A percentile compares a stretch with the other conserved stretches of the same genome.
Conservation (phyloP, 1,140 invertebrate genomes). For the Prorops nasuta region DNA sequence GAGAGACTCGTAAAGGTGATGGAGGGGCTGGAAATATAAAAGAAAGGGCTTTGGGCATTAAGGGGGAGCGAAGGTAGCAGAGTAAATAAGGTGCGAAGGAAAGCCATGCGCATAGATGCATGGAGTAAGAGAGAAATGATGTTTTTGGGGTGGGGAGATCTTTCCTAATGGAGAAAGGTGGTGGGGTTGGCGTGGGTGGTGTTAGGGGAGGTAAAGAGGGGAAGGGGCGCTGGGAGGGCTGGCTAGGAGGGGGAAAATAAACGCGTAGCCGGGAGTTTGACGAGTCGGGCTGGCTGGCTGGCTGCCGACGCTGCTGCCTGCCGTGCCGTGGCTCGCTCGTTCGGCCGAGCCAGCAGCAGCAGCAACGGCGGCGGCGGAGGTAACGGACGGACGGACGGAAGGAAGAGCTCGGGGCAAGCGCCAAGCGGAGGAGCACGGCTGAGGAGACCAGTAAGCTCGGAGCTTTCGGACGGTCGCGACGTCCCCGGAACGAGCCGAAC, state of each 20-base stretch:
- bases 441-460: conserved; percentile 22
- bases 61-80: no score
- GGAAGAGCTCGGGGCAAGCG: neutral
- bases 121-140: no score
- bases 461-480: conserved; percentile 20
- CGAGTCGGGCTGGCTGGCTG: neutral
- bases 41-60: no score
- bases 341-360: no score
- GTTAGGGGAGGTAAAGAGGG: neutral
- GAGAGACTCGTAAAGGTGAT: neutral
- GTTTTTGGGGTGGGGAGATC: no score
- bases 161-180: no score
- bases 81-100: no score
- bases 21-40: neutral
- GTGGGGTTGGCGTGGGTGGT: neutral
- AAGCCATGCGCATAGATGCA: no score
- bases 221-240: neutral
- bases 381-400: neutral
- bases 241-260: neutral
- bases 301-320: neutral
- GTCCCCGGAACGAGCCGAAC: neutral
- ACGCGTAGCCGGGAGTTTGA: neutral
- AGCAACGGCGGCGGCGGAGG: no score
- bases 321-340: no score
- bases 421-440: neutral